Percentiles rank a stretch among this genome's conserved stretches.
Conservation (phyloP, 1,140 invertebrate genomes). For the Argopecten irradians region DNA sequence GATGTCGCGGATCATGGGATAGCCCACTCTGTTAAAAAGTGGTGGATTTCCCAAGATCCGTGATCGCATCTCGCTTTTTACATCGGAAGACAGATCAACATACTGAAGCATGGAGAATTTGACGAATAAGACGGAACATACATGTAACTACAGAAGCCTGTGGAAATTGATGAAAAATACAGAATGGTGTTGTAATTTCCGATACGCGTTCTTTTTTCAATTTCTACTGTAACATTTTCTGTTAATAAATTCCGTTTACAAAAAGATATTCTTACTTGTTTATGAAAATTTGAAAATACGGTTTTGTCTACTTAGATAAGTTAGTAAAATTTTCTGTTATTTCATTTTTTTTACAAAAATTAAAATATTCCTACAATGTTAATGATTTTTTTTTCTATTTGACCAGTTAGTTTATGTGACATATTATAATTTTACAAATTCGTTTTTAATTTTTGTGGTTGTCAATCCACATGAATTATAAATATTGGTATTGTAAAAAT, state of each 20-base stretch:
- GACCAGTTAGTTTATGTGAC: too few species aligned
- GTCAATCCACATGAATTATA: too few species aligned
- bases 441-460: too few species aligned
- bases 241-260: background rate
- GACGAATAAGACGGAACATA: background rate
- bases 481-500: too few species aligned
- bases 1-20: constrained; percentile 68
- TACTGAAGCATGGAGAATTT: background rate
- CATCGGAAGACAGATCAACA: background rate
- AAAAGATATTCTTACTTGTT: background rate
- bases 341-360: too few species aligned
- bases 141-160: too few species aligned
- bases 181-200: background rate
- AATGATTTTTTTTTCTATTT: too few species aligned
- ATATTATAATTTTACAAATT: too few species aligned
- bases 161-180: background rate
- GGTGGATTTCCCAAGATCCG: constrained; percentile 74
- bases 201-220: background rate
- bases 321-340: too few species aligned
- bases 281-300: too few species aligned
- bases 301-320: too few species aligned
- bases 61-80: constrained; percentile 58
- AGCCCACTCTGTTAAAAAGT: constrained; percentile 58
- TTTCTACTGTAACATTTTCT: background rate
- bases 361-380: too few species aligned